Base-by-base conservation (phyloP, 1,140 invertebrate species). In the Maconellicoccus hirsutus region DNA sequence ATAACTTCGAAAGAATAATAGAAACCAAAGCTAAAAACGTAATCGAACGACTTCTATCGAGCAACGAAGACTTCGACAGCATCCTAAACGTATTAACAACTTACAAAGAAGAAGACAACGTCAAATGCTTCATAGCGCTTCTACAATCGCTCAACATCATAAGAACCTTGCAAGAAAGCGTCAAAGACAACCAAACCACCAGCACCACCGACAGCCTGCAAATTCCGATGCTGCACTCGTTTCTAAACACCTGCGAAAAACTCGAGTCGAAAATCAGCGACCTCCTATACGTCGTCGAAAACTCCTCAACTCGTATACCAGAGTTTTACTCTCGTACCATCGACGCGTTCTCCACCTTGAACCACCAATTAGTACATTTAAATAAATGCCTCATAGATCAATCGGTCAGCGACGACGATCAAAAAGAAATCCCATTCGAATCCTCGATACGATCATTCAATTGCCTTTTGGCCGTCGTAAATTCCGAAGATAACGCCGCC, bases 381-480 rank as follows among this genome's bases (percentile, higher is more conserved):
- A 72, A 72, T 14, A 71, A 71, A 66, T 72, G 72, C 39, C 61
- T 72, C 8, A 27, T 71, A 0, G 70, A 72, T 29, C 72, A 72
- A 69, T 72, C 72, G 1, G 70, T 72, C 0, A 39, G 61, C 21
- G 72, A 72, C 39, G 72, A 72, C 6, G 70, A 71, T 25, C 6
- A 70, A 72, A 72, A 69, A 39, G 38, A 74, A 73, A 69, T 66
- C 8, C 38, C 75, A 61, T 72, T 71, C 71, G 74, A 72, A 69
- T 52, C 71, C 70, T 75, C 75, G 70, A 66, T 73, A 12, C 59
- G 59, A 19, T 23, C 70, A 19, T 66, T 70, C 26, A 70, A 71
- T 16, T 29, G 63, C 1, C 61, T 70, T 26, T 26, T 66, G 1
- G 59, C 19, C 0, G 69, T 33, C 21, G 66, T 12, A 8, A 26